These are phyloP conservation scores for Sternotherus odoratus DNA, from an alignment of 2,797 vertebrate species.

Conservation along the genomic window DNA sequence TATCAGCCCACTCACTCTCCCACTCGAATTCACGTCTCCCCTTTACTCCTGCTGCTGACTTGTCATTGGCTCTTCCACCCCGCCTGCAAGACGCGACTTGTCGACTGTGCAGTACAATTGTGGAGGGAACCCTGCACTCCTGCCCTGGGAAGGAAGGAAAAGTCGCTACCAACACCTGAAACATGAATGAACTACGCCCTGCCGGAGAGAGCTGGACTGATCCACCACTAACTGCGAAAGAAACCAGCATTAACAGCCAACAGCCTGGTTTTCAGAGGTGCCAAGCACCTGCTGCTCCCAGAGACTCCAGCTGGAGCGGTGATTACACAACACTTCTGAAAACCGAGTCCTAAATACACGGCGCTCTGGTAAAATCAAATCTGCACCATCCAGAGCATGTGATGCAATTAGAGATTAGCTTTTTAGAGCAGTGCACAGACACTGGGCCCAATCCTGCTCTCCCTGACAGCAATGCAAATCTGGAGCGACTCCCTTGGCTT, in stretches of 20 bases:
- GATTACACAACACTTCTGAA: neutral
- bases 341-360: fast-evolving
- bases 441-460: slow-evolving; percentile 53
- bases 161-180: fast-evolving
- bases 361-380: neutral
- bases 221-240: fast-evolving
- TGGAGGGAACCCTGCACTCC: neutral
- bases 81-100: neutral
- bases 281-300: neutral
- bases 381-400: slow-evolving; percentile 9
- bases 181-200: fast-evolving
- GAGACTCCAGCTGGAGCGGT: neutral
- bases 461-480: slow-evolving; percentile 50
- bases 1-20: neutral
- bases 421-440: slow-evolving; percentile 24
- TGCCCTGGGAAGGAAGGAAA: neutral
- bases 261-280: neutral
- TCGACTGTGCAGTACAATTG: fast-evolving
- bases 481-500: slow-evolving; percentile 7
- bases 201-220: neutral
- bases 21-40: neutral
- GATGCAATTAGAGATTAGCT: slow-evolving; percentile 35
- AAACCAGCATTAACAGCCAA: fast-evolving
- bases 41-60: neutral
- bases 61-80: neutral